These are phyloP conservation scores for Columba guinea DNA, from an alignment of 2,797 vertebrate species.

Conservation along the genomic window DNA sequence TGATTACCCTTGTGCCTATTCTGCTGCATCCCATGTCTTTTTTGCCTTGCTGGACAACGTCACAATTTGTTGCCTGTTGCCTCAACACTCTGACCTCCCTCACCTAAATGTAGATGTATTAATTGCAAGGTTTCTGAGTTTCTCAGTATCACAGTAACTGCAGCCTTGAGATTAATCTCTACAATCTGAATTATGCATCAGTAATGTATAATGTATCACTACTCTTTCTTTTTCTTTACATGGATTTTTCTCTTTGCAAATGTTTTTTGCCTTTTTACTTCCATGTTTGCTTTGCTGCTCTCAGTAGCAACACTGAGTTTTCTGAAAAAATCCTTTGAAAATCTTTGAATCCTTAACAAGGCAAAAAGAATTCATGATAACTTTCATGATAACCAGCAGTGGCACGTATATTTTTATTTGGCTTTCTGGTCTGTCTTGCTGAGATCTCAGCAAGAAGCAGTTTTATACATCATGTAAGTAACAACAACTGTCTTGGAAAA, in stretches of 20 bases:
- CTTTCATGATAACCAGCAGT: neutral
- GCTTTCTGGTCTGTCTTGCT: neutral
- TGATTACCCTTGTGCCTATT: neutral
- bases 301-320: neutral
- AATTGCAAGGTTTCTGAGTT: neutral
- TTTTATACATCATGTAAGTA: neutral
- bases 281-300: neutral
- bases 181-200: slow-evolving; percentile 31
- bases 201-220: neutral
- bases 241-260: neutral
- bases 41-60: neutral
- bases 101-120: neutral
- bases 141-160: neutral
- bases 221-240: neutral
- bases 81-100: neutral
- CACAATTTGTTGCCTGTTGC: neutral
- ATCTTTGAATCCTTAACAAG: neutral
- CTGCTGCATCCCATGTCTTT: neutral
- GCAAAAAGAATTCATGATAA: neutral
- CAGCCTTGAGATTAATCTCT: neutral
- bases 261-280: neutral
- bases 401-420: neutral
- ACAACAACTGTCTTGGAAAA: slow-evolving; percentile 5
- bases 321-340: slow-evolving; percentile 9
- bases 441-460: neutral